Conservation (phyloP, 2,888 invertebrate genomes). For the Ferrisia virgata region DNA sequence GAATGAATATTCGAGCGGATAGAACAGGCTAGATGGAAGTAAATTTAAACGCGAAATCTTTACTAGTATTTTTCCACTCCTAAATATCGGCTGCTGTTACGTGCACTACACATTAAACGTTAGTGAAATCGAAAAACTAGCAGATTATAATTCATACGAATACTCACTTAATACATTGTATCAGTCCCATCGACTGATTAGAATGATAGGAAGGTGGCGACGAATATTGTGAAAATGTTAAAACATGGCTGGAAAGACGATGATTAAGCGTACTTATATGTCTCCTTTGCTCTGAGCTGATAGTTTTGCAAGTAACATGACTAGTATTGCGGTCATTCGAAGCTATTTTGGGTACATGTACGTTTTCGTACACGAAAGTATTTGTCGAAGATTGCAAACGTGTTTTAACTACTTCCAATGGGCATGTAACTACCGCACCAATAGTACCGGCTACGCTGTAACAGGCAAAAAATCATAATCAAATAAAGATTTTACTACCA, state of each 20-base stretch:
- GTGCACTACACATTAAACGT: not conserved
- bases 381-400: constrained; percentile 90
- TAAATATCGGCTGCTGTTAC: not conserved
- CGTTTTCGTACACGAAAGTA: constrained; percentile 55
- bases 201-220: constrained; percentile 57
- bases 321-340: constrained; percentile 53
- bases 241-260: constrained; percentile 69
- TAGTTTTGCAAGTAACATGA: constrained; percentile 59
- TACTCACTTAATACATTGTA: constrained; percentile 73
- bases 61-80: not conserved
- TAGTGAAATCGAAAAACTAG: not conserved
- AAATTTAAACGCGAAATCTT: not conserved
- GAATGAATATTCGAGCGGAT: not conserved
- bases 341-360: constrained; percentile 54
- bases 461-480: constrained; percentile 36
- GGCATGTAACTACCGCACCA: constrained; percentile 95
- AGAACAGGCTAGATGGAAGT: not conserved
- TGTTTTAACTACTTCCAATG: constrained; percentile 96
- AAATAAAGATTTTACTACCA: not conserved
- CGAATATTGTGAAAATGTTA: constrained; percentile 68
- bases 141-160: not conserved
- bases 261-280: constrained; percentile 70
- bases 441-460: constrained; percentile 90
- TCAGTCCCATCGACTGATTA: constrained; percentile 65
- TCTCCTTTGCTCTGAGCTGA: constrained; percentile 62